These are phyloP conservation scores for Sialis lutaria DNA, from an alignment of 2,888 invertebrate genomes.

Conservation along the genomic window DNA sequence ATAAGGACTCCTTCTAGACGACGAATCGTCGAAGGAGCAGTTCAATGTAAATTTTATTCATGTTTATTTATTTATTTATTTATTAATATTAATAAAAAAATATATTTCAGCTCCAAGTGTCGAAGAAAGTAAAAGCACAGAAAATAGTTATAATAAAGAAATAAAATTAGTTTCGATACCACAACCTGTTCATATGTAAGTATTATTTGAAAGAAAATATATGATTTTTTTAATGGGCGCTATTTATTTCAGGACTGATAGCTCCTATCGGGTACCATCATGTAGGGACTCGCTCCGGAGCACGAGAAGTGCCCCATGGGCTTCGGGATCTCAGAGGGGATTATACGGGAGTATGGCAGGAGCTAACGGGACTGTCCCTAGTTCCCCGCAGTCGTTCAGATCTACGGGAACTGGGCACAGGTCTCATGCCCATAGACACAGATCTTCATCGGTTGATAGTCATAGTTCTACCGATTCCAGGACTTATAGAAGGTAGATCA, in stretches of 20 bases:
- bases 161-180: slow-evolving; percentile 36
- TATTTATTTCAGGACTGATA: slow-evolving; percentile 24
- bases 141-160: slow-evolving; percentile 23
- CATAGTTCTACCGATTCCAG: slow-evolving; percentile 77
- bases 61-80: background rate
- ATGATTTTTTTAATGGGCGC: background rate
- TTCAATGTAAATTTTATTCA: slow-evolving; percentile 21
- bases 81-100: slow-evolving; percentile 5
- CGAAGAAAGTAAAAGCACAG: slow-evolving; percentile 20
- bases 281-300: slow-evolving; percentile 52
- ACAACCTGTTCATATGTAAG: slow-evolving; percentile 34
- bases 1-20: slow-evolving; percentile 43
- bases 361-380: slow-evolving; percentile 28
- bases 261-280: slow-evolving; percentile 30
- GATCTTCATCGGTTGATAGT: slow-evolving; percentile 74
- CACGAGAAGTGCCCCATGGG: slow-evolving; percentile 67
- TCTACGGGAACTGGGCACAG: slow-evolving; percentile 34
- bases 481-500: slow-evolving; percentile 60
- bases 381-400: slow-evolving; percentile 62
- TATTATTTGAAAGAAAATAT: slow-evolving; percentile 9
- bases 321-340: slow-evolving; percentile 52
- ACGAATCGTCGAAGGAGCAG: slow-evolving; percentile 40
- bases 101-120: slow-evolving; percentile 20
- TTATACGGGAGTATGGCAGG: slow-evolving; percentile 42
- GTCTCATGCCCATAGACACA: slow-evolving; percentile 28